Base-by-base conservation (phyloP, 2,797 vertebrate genomes). In the Chaetodon trifasciatus region DNA sequence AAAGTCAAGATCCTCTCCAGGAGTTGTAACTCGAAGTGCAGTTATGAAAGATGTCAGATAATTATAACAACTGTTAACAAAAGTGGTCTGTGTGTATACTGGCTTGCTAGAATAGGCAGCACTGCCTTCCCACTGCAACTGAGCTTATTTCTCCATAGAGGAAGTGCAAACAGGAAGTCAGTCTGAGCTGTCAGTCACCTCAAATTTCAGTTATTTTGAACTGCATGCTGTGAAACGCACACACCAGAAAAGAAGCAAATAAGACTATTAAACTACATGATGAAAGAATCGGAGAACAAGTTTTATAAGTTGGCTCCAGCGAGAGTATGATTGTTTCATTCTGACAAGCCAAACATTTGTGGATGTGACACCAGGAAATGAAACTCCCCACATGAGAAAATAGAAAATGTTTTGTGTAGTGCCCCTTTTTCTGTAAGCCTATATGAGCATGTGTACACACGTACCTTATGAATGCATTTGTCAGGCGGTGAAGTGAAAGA, bases 81-180 rank as follows among this genome's bases (percentile, higher is more conserved):
- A 23, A 46, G 3, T 24, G 2, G 1, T 74, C 28, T 84, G 21
- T 71, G 17, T 60, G 21, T 57, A 4, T 61, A 3, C 17, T 37
- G 13, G 17, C 19, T 40, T 53, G 35, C 21, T 19, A 50, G 11
- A 63, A 32, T 3, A 53, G 9, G 5, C 40, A 56, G 42, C 2
- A 6, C 40, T 55, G 60, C 72, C 80, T 74, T 56, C 57, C 70
- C 70, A 62, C 71, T 74, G 73, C 80, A 35, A 49, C 58, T 61
- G 6, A 68, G 62, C 57, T 82, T 64, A 21, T 78, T 77, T 82
- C 70, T 77, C 50, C 64, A 79, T 86, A 89, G 88, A 94, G 95
- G 95, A 96, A 96, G 94, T 93, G 77, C 74, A 89, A 87, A 89
- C 92, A 96, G 95, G 95, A 96, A 96, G 94, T 91, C 44, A 87